phyloP scores from a whole-genome alignment of 2,888 invertebrate genomes.

The Gymnoscelis rufifasciata region DNA sequence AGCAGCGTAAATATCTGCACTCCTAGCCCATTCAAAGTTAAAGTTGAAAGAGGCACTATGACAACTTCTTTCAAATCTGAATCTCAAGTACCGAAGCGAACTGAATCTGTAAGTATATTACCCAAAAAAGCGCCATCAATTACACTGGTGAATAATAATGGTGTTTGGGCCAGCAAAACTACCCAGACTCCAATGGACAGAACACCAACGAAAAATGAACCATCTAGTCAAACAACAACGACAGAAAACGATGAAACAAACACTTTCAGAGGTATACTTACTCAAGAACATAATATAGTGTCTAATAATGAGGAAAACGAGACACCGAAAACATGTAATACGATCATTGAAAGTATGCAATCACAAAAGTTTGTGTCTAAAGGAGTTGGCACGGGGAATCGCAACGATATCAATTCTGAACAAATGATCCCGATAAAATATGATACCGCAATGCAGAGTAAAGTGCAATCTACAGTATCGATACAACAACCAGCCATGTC shows the following conservation, averaged over 20 bases:
- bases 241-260: neutral
- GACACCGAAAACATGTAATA: no score
- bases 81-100: neutral
- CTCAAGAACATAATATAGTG: no score
- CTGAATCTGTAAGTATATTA: neutral
- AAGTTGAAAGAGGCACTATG: neutral
- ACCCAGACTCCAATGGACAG: neutral
- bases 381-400: neutral
- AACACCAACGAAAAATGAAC: no score
- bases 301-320: no score
- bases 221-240: neutral
- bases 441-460: neutral
- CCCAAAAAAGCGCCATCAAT: neutral
- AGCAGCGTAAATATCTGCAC: no score
- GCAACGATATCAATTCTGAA: no score
- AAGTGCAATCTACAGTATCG: neutral
- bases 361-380: neutral
- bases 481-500: neutral
- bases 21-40: no score
- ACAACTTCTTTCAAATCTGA: neutral
- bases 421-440: no score
- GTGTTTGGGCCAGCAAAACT: no score
- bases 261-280: no score
- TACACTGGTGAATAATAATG: neutral
- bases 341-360: no score